Evolutionary conservation across 2,888 invertebrate genomes (phyloP), one percentile per base, ranked within the genome.

Genomic region (Liodrosophila aerea): DNA sequence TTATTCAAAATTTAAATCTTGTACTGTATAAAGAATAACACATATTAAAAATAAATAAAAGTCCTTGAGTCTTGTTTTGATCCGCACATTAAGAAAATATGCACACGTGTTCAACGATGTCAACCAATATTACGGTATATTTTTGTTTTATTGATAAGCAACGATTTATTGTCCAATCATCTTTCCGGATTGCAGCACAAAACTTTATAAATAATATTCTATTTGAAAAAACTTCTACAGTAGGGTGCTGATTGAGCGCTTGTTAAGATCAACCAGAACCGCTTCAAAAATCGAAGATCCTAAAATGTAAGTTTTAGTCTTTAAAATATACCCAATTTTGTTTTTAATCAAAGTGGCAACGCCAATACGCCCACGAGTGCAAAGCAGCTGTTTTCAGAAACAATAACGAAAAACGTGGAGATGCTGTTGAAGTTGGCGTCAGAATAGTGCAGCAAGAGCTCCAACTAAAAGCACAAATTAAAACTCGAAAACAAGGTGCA

Each of bases 121-220:
- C 9, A 22, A 22, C 22, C 22, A 2, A 4, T 22, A 22, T 22
- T 22, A 22, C 22, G 22, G 22, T 22, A 22, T 22, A 4, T 22
- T 22, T 22, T 2, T 22, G 5, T 22, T 22, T 13, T 13, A 12
- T 12, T 53, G 69, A 68, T 73, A 64, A 56, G 54, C 46, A 15
- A 8, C 18, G 4, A 13, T 11, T 51, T 52, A 22, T 47, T 46
- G 56, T 12, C 30, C 9, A 54, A 46, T 63, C 53, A 71, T 70
- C 59, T 47, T 64, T 66, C 58, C 47, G 46, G 49, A 60, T 41
- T 46, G 33, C 13, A 12, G 22, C 1, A 33, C 36, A 60, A 67
- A 65, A 66, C 31, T 58, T 78, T 87, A 85, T 86, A 85, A 82
- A 87, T 66, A 73, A 69, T 61, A 57, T 53, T 46, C 37, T 68